These are phyloP conservation scores for Clusia tigrina DNA, from an alignment of 2,888 invertebrate genomes.

Conservation along the genomic window DNA sequence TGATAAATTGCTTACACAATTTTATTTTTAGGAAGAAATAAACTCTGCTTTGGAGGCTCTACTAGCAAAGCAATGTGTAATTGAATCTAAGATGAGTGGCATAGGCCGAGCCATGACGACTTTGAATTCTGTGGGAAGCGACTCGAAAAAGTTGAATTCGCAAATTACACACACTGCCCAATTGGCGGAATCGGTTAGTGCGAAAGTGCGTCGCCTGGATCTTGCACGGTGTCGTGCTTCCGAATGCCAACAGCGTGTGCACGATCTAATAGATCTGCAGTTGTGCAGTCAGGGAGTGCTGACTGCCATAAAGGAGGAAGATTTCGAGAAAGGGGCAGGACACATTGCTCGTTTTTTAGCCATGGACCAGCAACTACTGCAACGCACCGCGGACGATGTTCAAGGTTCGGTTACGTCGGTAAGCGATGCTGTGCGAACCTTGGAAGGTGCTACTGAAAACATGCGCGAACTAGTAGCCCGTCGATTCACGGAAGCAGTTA, in stretches of 20 bases:
- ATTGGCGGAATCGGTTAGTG: conserved; percentile 92
- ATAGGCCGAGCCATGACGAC: conserved; percentile 84
- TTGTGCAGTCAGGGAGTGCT: conserved; percentile 97
- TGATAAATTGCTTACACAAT: neutral
- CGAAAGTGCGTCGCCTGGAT: conserved; percentile 93
- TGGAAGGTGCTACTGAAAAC: conserved; percentile 80
- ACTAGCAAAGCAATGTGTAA: conserved; percentile 75
- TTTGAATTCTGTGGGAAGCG: conserved; percentile 78
- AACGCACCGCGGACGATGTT: conserved; percentile 80
- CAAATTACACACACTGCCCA: conserved; percentile 89
- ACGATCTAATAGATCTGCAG: conserved; percentile 93
- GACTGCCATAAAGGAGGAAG: conserved; percentile 90
- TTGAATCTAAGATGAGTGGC: conserved; percentile 82
- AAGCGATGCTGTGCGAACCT: conserved; percentile 62
- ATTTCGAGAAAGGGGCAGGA: conserved; percentile 94
- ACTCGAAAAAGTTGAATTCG: conserved; percentile 81
- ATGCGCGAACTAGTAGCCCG: conserved; percentile 69
- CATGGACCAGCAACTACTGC: conserved; percentile 86
- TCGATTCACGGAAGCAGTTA: conserved; percentile 91
- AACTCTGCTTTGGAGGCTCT: conserved; percentile 75
- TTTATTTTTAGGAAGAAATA: conserved; percentile 69
- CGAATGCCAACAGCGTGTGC: conserved; percentile 92
- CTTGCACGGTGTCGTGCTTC: conserved; percentile 87
- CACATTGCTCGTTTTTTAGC: conserved; percentile 93
- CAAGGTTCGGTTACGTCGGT: conserved; percentile 67